Conservation (phyloP, 2,113 vertebrate genomes). For the Psittacula cyanocephala region DNA sequence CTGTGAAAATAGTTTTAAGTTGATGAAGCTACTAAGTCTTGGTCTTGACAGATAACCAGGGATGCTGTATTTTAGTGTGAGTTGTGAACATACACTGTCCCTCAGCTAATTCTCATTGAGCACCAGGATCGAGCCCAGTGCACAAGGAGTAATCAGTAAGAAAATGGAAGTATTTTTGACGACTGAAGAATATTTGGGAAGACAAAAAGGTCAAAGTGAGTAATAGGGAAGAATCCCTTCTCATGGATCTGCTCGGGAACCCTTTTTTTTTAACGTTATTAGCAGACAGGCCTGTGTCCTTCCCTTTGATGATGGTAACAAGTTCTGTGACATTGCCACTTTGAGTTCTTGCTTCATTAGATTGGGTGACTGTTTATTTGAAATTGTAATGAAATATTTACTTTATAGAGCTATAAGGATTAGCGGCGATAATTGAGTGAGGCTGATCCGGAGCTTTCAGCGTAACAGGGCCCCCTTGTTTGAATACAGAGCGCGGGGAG, state of each 20-base stretch:
- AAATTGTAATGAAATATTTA: conserved; percentile 99
- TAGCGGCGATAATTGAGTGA: conserved; percentile 99
- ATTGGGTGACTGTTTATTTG: conserved; percentile 99
- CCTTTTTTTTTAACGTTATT: conserved; percentile 57
- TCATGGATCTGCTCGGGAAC: conserved; percentile 52
- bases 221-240: not conserved
- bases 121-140: not conserved
- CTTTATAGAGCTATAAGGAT: conserved; percentile 98
- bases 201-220: conserved; percentile 34
- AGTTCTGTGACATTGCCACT: conserved; percentile 84
- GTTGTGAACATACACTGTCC: not conserved
- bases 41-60: not conserved
- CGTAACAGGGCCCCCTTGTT: conserved; percentile 89
- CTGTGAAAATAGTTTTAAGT: not conserved
- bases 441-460: conserved; percentile 85
- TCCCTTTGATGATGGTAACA: conserved; percentile 79
- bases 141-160: not conserved
- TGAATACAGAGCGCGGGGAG: conserved; percentile 94
- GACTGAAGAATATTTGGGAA: conserved; percentile 43
- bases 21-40: not conserved
- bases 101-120: not conserved
- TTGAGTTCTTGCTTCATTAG: conserved; percentile 92
- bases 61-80: not conserved
- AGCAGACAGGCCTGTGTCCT: conserved; percentile 75
- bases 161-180: not conserved